phyloP scores from a whole-genome alignment of 2,113 vertebrate species.

The Bettongia penicillata region DNA sequence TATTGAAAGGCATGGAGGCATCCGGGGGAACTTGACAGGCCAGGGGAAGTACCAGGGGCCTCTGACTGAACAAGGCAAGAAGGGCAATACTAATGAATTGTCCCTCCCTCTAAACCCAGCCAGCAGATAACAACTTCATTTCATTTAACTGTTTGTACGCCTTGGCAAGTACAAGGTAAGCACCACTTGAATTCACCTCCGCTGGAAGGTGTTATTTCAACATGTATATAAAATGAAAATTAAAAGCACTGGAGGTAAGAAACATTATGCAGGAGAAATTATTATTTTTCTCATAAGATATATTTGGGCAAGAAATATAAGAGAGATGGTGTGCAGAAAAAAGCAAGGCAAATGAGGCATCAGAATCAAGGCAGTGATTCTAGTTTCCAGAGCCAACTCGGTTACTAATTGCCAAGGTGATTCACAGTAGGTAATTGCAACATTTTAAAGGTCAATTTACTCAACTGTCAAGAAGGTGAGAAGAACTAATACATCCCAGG shows the following conservation, averaged over 20 bases:
- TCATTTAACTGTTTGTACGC: not conserved
- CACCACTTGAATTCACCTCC: not conserved
- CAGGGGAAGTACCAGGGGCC: too few species aligned
- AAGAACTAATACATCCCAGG: not conserved
- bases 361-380: not conserved
- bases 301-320: not conserved
- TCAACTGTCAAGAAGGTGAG: too few species aligned
- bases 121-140: not conserved
- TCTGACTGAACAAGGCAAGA: too few species aligned
- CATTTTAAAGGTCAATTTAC: too few species aligned
- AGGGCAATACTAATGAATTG: too few species aligned
- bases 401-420: not conserved
- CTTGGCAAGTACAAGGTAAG: not conserved
- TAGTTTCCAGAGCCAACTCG: not conserved
- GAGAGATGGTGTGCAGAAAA: not conserved
- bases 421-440: not conserved
- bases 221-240: not conserved
- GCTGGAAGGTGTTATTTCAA: not conserved
- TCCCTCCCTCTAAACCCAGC: too few species aligned
- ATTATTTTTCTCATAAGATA: not conserved
- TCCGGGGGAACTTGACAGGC: too few species aligned
- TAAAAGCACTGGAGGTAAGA: not conserved
- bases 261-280: not conserved
- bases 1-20: too few species aligned
- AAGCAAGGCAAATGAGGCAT: not conserved